Conservation (phyloP, 2,888 invertebrate species). For the Adelphocoris suturalis region DNA sequence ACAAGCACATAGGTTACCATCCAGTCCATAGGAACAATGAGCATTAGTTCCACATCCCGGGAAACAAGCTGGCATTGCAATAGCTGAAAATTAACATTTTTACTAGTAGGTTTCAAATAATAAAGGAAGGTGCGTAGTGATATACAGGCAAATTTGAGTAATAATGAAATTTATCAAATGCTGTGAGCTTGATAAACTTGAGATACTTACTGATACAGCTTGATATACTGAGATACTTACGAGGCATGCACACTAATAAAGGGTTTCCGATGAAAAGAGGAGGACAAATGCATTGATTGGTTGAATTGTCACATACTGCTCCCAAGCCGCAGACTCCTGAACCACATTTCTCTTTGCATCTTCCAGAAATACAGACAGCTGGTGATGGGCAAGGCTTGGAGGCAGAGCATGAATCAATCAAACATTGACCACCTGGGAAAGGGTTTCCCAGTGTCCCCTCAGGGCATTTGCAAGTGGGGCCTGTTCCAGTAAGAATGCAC, state of each 20-base stretch:
- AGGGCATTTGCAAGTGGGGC: slow-evolving; percentile 92
- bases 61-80: slow-evolving; percentile 87
- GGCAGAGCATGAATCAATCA: slow-evolving; percentile 89
- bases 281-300: slow-evolving; percentile 92
- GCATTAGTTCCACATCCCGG: slow-evolving; percentile 91
- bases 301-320: slow-evolving; percentile 89
- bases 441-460: slow-evolving; percentile 94
- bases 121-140: no score
- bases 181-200: no score
- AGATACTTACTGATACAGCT: no score
- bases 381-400: slow-evolving; percentile 88
- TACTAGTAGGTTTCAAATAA: background rate
- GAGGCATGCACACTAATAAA: slow-evolving; percentile 93
- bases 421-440: slow-evolving; percentile 92
- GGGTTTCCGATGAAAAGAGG: slow-evolving; percentile 94
- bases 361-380: slow-evolving; percentile 90
- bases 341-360: slow-evolving; percentile 93
- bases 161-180: background rate
- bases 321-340: slow-evolving; percentile 93
- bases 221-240: slow-evolving; percentile 85
- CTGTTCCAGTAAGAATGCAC: slow-evolving; percentile 90
- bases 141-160: background rate
- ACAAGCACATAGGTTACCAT: slow-evolving; percentile 88
- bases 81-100: slow-evolving; percentile 80
- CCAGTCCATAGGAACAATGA: slow-evolving; percentile 89